Conservation (phyloP, 2,797 vertebrate species). For the Prionace glauca region DNA sequence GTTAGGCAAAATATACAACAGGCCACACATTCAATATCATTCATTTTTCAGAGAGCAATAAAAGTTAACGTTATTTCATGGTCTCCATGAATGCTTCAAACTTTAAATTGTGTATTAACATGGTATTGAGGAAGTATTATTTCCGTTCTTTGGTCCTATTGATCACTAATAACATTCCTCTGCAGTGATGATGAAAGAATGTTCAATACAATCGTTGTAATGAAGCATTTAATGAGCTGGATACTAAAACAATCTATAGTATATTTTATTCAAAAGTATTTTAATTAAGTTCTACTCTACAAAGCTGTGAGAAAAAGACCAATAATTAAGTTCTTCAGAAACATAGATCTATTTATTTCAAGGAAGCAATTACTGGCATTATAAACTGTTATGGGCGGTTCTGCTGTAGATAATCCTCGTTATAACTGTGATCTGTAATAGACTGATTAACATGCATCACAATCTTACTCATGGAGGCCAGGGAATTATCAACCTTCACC, state of each 20-base stretch:
- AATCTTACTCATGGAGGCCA: too few relatives aligned
- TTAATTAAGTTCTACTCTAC: background rate
- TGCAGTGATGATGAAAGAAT: background rate
- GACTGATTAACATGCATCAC: background rate
- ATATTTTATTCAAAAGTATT: background rate
- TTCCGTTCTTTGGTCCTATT: slow-evolving; percentile 1
- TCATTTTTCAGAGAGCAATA: background rate
- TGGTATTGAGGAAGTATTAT: background rate
- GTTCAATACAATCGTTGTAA: background rate
- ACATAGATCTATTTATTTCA: background rate
- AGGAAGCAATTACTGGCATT: background rate
- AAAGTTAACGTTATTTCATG: background rate
- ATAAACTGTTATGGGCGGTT: background rate
- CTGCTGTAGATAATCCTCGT: background rate
- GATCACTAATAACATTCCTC: background rate
- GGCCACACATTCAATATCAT: background rate
- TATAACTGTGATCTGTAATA: background rate
- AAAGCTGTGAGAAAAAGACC: background rate
- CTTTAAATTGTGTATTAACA: background rate
- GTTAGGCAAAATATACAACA: background rate
- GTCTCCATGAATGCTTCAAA: background rate
- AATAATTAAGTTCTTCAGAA: background rate
- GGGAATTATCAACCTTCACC: background rate
- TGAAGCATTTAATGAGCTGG: background rate
- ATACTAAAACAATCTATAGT: background rate